Conservation (phyloP, 92 coral and sea anemone species). For the Siderastrea radians region DNA sequence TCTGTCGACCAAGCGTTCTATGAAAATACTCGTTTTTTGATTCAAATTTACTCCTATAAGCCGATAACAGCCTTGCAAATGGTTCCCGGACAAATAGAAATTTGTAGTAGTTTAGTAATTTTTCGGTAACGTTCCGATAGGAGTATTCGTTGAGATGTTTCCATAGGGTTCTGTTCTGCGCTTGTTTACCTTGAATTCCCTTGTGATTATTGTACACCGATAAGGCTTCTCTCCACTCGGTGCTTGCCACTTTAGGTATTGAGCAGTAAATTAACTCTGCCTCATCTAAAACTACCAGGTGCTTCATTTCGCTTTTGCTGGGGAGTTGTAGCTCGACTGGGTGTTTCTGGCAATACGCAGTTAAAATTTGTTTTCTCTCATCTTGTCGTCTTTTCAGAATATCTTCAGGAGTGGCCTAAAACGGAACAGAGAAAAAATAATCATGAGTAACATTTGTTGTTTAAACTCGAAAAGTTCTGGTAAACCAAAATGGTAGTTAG, state of each 20-base stretch:
- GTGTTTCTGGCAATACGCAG: background rate
- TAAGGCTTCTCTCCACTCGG: conserved; percentile 29
- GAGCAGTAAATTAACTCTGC: conserved; percentile 4
- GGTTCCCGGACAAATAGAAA: conserved; percentile 39
- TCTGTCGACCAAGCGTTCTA: conserved; percentile 7
- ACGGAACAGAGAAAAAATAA: background rate
- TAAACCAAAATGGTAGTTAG: too few species aligned
- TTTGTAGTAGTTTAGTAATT: conserved; percentile 6
- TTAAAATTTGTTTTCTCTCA: background rate
- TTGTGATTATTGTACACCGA: background rate
- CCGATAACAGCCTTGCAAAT: conserved; percentile 27
- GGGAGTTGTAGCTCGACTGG: background rate
- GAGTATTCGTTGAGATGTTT: conserved; percentile 25
- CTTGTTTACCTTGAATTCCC: conserved; percentile 10
- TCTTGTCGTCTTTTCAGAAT: background rate
- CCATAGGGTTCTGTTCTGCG: conserved; percentile 33
- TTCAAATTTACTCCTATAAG: conserved; percentile 29
- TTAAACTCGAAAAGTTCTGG: too few species aligned
- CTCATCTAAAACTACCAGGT: conserved; percentile 11
- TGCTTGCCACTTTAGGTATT: conserved; percentile 30
- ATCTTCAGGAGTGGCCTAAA: conserved; percentile 3
- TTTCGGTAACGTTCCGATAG: background rate
- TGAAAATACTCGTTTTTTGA: background rate
- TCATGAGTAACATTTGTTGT: too few species aligned
- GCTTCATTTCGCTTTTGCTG: background rate